Conservation (phyloP, 1,140 invertebrate species). For the Psix sp. region DNA sequence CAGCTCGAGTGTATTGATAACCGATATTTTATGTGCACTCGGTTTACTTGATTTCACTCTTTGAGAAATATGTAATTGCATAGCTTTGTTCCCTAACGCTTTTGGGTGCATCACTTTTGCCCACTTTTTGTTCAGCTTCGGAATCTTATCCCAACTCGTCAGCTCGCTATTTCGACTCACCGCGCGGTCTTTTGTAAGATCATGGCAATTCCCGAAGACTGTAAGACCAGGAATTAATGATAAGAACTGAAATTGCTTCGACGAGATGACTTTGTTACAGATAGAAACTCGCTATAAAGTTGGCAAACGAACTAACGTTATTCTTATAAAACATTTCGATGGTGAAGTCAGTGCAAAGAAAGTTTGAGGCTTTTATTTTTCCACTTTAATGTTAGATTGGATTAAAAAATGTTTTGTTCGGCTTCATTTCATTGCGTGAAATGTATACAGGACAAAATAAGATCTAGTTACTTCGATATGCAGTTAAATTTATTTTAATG, state of each 20-base stretch:
- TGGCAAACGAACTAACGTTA: not conserved
- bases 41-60: too few relatives aligned
- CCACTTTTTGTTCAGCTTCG: too few relatives aligned
- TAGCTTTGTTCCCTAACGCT: too few relatives aligned
- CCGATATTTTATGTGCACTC: slow-evolving; percentile 11
- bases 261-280: slow-evolving; percentile 21
- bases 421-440: too few relatives aligned
- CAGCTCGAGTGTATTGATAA: slow-evolving; percentile 12
- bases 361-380: too few relatives aligned
- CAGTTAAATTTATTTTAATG: too few relatives aligned
- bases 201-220: slow-evolving; percentile 22
- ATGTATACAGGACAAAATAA: too few relatives aligned
- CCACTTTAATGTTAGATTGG: too few relatives aligned
- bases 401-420: too few relatives aligned
- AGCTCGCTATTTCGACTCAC: slow-evolving; percentile 3
- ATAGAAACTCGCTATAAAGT: slow-evolving; percentile 20
- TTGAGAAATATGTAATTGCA: too few relatives aligned
- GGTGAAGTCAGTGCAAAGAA: not conserved
- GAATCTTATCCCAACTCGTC: slow-evolving; percentile 6
- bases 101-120: too few relatives aligned
- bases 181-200: slow-evolving; percentile 21
- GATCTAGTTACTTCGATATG: too few relatives aligned
- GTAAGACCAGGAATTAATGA: slow-evolving; percentile 28
- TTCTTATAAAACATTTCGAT: slow-evolving; percentile 6
- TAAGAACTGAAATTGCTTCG: slow-evolving; percentile 31